These are phyloP conservation scores for Drosophila kikkawai DNA, from an alignment of 1,140 invertebrate species.

Conservation along the genomic window DNA sequence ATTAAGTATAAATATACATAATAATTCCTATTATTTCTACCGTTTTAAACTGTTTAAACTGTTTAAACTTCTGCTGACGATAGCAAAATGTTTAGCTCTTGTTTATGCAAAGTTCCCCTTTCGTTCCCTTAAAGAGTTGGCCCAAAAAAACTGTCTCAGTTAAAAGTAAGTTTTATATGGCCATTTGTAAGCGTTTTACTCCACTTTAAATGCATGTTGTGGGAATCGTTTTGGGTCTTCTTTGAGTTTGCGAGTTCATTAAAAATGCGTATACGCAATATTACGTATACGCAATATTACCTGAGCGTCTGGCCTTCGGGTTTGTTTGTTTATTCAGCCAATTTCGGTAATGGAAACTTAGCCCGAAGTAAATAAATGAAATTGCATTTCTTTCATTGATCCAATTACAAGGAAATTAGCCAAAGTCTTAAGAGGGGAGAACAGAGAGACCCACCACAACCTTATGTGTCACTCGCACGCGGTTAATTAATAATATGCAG, in stretches of 20 bases:
- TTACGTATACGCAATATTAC: constrained; percentile 35
- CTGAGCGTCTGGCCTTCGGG: constrained; percentile 6
- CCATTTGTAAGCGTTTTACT: constrained; percentile 58
- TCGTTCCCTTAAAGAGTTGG: constrained; percentile 18
- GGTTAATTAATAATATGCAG: constrained; percentile 49
- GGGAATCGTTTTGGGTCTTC: constrained; percentile 53
- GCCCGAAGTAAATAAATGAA: constrained; percentile 25
- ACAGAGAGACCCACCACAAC: neutral
- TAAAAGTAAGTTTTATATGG: constrained; percentile 50
- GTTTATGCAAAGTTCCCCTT: neutral
- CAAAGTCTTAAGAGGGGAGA: neutral
- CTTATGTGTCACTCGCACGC: constrained; percentile 27
- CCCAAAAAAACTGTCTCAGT: constrained; percentile 11
- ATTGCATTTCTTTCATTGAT: constrained; percentile 30
- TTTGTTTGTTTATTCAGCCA: constrained; percentile 41
- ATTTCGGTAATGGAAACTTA: constrained; percentile 50
- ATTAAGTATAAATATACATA: neutral
- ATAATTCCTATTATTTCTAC: neutral
- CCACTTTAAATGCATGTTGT: constrained; percentile 48
- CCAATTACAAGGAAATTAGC: constrained; percentile 13
- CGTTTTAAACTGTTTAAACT: too few relatives aligned
- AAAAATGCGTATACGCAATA: constrained; percentile 48
- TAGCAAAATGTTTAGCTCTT: constrained; percentile 9
- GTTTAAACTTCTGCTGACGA: neutral
- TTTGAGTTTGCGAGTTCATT: constrained; percentile 59